Base-by-base conservation (phyloP, 1,140 invertebrate species). In the Whitmania pigra region DNA sequence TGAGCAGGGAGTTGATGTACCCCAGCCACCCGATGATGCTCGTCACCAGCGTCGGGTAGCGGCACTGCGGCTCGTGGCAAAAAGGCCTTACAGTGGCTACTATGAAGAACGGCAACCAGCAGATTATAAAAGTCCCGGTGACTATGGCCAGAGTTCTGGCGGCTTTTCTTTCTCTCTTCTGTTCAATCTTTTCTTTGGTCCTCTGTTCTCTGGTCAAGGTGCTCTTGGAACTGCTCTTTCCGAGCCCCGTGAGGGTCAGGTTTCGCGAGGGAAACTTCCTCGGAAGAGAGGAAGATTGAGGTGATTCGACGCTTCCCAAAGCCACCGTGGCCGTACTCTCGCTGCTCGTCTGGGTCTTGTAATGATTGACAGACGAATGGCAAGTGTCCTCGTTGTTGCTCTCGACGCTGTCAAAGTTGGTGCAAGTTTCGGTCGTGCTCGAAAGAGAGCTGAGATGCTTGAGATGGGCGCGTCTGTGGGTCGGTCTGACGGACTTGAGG, bases 101-200 rank as follows among this genome's bases (percentile, higher is more conserved):
- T 40, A 85, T 83, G 74, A 87, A 86, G 76, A 87, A 86, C 3
- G 86, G 86, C n/a, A 87, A 75, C 86, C 86, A 86, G 74, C 86
- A 86, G 15, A 85, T 77, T 17, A 85, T 80, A 76, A 87, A 86
- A 0, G 84, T 86, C 13, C 86, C 86, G 73, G 87, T 84, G 69
- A 86, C 86, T 27, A 86, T 85, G 9, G 86, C 86, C 60, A 85
- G 75, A 18, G 82, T 83, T 29, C 83, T 78, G 0, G 83, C 82
- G 17, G 83, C 84, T 75, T 84, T 84, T 60, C 83, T 71, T 74
- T 84, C 83, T 31, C 83, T 73, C 75, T 82, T 81, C 74, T 81
- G 79, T 75, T 84, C 83, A 43, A 84, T 75, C 73, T 83, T 82
- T 69, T 81, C 81, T 73, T 79, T 78, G 29, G 77, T 71, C 36